These are phyloP conservation scores for Eumeta japonica DNA, from an alignment of 1,140 invertebrate species.

Conservation along the genomic window DNA sequence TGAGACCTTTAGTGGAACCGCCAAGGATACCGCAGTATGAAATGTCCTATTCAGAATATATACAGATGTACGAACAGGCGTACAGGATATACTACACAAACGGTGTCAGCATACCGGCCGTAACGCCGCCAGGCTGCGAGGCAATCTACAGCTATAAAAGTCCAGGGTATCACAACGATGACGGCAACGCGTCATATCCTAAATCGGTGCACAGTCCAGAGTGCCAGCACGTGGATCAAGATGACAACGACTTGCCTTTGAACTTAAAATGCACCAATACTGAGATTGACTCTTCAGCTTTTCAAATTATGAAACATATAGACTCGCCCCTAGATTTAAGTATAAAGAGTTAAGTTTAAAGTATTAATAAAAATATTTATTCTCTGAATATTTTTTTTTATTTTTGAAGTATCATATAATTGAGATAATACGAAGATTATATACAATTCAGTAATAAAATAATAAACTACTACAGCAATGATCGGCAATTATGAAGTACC, in stretches of 20 bases:
- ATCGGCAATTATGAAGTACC: no score
- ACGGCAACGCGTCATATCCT: background rate
- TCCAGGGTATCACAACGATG: background rate
- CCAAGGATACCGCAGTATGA: conserved; percentile 34
- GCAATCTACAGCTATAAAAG: conserved; percentile 28
- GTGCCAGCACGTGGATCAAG: conserved; percentile 14
- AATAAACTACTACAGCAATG: no score
- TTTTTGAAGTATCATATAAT: background rate
- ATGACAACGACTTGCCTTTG: conserved; percentile 32
- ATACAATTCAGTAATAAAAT: background rate
- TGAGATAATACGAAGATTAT: background rate
- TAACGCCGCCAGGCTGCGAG: conserved; percentile 22
- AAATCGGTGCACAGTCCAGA: conserved; percentile 6
- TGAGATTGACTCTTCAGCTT: background rate
- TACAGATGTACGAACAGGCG: conserved; percentile 41
- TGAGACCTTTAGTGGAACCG: conserved; percentile 22
- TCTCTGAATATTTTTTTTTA: background rate
- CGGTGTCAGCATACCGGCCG: conserved; percentile 25
- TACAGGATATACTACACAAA: conserved; percentile 38
- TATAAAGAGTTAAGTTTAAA: conserved; percentile 37
- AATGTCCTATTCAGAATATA: conserved; percentile 42
- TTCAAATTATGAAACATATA: conserved; percentile 32
- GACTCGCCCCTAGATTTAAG: conserved; percentile 54
- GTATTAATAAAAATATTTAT: conserved; percentile 21
- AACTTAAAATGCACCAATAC: conserved; percentile 41